Percentiles rank a stretch among this genome's conserved stretches.
phyloP scores from a whole-genome alignment of 2,888 invertebrate species.

The Acanthosepion esculentum region DNA sequence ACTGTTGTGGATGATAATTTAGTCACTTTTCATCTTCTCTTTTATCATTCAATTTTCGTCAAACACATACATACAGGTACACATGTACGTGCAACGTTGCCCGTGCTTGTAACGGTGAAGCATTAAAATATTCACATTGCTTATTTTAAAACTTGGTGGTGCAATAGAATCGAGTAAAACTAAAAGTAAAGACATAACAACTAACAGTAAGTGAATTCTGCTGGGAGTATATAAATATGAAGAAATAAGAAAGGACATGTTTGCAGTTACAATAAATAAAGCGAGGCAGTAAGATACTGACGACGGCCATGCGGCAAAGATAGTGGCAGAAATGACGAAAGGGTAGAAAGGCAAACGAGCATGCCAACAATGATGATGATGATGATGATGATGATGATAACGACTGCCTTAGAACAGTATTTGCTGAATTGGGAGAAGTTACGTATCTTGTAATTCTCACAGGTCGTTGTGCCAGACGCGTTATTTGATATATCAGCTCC shows the following conservation, averaged over 20 bases:
- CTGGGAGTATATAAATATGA: neutral
- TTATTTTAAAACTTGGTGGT: neutral
- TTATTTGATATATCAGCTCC: neutral
- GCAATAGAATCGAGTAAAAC: neutral
- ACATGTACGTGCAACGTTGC: neutral
- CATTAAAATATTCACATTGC: neutral
- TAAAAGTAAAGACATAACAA: neutral
- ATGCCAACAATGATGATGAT: neutral
- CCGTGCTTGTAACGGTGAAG: neutral
- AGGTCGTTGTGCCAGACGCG: neutral
- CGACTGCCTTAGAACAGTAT: neutral
- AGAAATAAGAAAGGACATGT: neutral
- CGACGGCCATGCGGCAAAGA: neutral
- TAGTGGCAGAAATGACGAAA: neutral
- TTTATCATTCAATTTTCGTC: neutral
- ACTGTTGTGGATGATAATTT: neutral
- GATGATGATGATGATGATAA: neutral
- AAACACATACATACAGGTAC: neutral
- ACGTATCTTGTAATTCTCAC: slow-evolving; percentile 21
- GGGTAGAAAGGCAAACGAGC: neutral
- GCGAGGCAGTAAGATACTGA: neutral
- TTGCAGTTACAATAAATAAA: neutral
- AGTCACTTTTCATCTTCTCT: neutral
- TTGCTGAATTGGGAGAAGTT: slow-evolving; percentile 21
- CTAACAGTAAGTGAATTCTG: neutral